These are phyloP conservation scores for Chitala chitala DNA, from an alignment of 2,113 vertebrate species.

Conservation along the genomic window DNA sequence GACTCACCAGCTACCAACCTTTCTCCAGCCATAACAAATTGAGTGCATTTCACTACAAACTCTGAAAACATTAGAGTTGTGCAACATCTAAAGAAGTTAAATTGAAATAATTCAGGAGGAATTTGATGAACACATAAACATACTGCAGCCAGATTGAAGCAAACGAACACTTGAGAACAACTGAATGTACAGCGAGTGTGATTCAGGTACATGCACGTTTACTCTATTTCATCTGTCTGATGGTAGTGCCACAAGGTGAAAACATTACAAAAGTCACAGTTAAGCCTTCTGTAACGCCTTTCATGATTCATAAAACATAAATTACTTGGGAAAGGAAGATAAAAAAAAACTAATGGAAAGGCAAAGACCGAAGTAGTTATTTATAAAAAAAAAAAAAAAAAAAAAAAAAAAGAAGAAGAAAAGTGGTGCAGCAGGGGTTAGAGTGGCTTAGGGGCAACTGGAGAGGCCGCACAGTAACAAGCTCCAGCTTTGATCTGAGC, in stretches of 20 bases:
- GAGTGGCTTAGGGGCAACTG: conserved; percentile 52
- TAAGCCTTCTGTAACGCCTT: neutral
- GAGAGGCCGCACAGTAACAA: conserved; percentile 61
- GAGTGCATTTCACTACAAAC: neutral
- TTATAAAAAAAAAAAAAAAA: neutral
- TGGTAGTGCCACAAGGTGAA: neutral
- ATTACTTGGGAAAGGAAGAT: neutral
- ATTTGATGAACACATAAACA: no score
- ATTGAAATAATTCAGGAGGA: no score
- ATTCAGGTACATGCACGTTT: no score
- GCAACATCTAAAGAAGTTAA: neutral
- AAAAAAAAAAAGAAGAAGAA: neutral
- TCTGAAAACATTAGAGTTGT: neutral
- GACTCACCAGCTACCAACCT: neutral
- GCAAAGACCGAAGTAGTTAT: neutral
- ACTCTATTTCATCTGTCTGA: neutral
- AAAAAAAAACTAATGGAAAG: neutral
- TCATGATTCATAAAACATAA: no score
- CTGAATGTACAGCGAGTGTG: neutral
- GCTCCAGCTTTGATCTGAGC: conserved; percentile 54
- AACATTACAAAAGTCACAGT: neutral
- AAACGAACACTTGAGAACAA: neutral
- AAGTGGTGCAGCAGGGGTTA: no score
- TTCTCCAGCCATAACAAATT: neutral
- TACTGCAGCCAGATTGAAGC: no score